Evolutionary conservation across 2,113 vertebrate species (phyloP).

Genomic region (Mustela lutreola): DNA sequence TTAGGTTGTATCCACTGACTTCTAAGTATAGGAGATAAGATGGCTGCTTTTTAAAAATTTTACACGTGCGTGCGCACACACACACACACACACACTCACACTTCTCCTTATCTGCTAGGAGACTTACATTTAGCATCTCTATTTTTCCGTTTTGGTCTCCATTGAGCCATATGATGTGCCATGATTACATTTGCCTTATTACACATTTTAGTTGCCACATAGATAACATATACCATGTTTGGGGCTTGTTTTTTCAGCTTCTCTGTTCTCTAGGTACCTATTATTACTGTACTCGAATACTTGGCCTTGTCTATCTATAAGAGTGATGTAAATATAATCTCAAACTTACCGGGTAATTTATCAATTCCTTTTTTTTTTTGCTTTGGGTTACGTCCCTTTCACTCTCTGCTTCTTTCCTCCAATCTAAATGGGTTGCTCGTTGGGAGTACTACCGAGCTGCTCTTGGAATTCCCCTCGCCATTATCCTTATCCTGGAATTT

Average conservation of each 20-base stretch:
- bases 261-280: background rate
- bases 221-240: background rate
- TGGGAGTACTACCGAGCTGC: background rate
- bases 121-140: background rate
- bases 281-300: background rate
- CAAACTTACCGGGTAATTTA: background rate
- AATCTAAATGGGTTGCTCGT: background rate
- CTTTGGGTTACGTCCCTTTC: background rate
- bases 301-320: background rate
- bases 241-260: background rate
- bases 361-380: background rate
- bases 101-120: background rate
- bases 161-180: background rate
- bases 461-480: background rate
- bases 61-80: background rate
- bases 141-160: conserved; percentile 17
- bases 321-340: background rate
- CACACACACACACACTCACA: background rate
- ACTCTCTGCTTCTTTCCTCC: background rate
- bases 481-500: background rate
- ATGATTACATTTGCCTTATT: conserved; percentile 46
- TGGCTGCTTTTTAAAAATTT: background rate
- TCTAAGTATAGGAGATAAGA: background rate
- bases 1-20: conserved; percentile 18
- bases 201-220: conserved; percentile 12